phyloP scores from a whole-genome alignment of 1,140 invertebrate species.

The Polyergus mexicanus region DNA sequence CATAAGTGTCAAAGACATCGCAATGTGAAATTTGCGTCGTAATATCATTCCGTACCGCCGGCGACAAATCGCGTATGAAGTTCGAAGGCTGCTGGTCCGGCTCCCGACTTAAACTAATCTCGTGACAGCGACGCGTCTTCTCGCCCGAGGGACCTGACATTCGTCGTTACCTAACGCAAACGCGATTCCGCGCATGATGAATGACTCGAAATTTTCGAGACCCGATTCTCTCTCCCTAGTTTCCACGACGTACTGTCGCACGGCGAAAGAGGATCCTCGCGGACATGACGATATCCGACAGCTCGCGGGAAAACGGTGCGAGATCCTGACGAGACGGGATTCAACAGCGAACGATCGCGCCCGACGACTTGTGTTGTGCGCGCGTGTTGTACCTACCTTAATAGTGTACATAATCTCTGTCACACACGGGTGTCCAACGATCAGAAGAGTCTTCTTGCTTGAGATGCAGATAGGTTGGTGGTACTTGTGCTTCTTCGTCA shows the following conservation, averaged over 20 bases:
- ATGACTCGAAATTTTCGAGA: conserved; percentile 49
- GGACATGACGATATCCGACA: conserved; percentile 5
- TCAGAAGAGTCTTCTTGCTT: conserved; percentile 75
- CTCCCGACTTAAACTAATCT: conserved; percentile 51
- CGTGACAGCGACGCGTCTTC: conserved; percentile 43
- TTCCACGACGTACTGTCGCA: neutral
- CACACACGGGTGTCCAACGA: conserved; percentile 77
- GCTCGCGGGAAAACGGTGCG: neutral
- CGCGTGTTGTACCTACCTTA: conserved; percentile 76
- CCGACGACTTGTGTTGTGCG: conserved; percentile 18
- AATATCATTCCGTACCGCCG: conserved; percentile 46
- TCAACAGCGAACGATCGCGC: neutral
- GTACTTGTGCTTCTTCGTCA: conserved; percentile 83
- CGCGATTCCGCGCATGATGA: conserved; percentile 33
- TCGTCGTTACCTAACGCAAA: conserved; percentile 60
- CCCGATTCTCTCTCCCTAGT: neutral
- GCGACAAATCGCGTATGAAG: conserved; percentile 44
- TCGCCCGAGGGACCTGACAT: conserved; percentile 23
- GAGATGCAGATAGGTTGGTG: conserved; percentile 82
- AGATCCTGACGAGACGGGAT: neutral
- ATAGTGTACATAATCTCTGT: conserved; percentile 82
- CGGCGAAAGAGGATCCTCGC: neutral
- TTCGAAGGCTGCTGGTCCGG: conserved; percentile 18
- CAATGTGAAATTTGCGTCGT: conserved; percentile 37
- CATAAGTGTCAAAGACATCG: conserved; percentile 34